Conservation (phyloP, 2,797 vertebrate genomes). For the Poeciliopsis turneri region DNA sequence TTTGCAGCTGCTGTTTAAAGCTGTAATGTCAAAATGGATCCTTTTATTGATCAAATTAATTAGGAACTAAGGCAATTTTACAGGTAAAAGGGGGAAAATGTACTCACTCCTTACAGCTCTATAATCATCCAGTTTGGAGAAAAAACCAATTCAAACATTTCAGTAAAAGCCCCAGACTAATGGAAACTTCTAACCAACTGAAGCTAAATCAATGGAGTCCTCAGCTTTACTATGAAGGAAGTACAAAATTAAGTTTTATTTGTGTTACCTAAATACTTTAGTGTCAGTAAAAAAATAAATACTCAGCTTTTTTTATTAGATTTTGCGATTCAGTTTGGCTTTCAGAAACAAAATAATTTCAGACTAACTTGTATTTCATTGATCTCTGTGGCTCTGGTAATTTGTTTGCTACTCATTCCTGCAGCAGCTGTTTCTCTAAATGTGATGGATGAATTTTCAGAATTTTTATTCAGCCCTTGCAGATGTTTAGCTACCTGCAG, state of each 20-base stretch:
- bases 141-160: not conserved
- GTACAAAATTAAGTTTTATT: not conserved
- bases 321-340: not conserved
- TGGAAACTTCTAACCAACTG: not conserved
- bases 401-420: constrained; percentile 63
- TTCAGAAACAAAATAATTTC: not conserved
- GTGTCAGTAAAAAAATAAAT: constrained; percentile 27
- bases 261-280: constrained; percentile 5
- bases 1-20: not conserved
- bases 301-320: not conserved
- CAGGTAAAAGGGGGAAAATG: not conserved
- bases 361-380: not conserved
- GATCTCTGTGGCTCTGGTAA: constrained; percentile 6
- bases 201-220: not conserved
- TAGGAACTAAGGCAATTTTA: not conserved
- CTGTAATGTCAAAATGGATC: not conserved
- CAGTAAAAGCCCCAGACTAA: not conserved
- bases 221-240: not conserved
- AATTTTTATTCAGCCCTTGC: constrained; percentile 47
- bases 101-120: not conserved
- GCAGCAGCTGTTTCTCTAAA: constrained; percentile 52
- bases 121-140: not conserved
- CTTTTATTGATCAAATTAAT: not conserved
- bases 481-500: constrained; percentile 25
- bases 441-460: constrained; percentile 19